Base-by-base conservation (phyloP, 2,113 vertebrate genomes). In the Cercocebus atys region DNA sequence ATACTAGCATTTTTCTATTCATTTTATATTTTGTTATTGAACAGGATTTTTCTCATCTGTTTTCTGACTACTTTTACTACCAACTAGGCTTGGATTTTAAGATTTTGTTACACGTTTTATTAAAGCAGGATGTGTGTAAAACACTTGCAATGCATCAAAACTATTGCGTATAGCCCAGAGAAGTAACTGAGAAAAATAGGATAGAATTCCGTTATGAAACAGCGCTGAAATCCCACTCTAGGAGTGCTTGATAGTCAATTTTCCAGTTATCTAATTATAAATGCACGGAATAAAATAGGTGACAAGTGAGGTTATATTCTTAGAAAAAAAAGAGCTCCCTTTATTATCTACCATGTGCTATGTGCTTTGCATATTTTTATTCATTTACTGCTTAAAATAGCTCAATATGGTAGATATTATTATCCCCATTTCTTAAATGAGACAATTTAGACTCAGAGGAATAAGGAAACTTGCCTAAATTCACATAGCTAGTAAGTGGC, bases 151-250 rank as follows among this genome's bases (percentile, higher is more conserved):
- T 79, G 47, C 38, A 43, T 82, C 82, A 90, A 61, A 94, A 97
- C 55, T 82, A 83, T 47, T 79, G 6, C 85, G 11, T 61, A 57
- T 32, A 95, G 61, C 57, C 97, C 94, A 47, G 52, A 90, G 88
- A 94, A 88, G 66, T 78, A 91, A 35, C 47, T 66, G 79, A 95
- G 81, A 95, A 92, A 96, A 97, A 66, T 23, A 92, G 17, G 12
- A 55, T 52, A 94, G 70, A 94, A 86, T 87, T 83, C 27, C 43
- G 79, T 94, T 86, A 55, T 16, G 93, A 70, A 97, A 79, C 52
- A 89, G 66, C 40, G 78, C 76, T 55, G 79, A 82, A 88, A 90
- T 88, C 27, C 23, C n/a, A 57, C 20, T 13, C 23, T 12, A 86
- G 47, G 25, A 94, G 70, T 38, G 8, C 23, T 57, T 45, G 72